These are phyloP conservation scores for Syngnathus acus DNA, from an alignment of 2,797 vertebrate species.

Conservation along the genomic window DNA sequence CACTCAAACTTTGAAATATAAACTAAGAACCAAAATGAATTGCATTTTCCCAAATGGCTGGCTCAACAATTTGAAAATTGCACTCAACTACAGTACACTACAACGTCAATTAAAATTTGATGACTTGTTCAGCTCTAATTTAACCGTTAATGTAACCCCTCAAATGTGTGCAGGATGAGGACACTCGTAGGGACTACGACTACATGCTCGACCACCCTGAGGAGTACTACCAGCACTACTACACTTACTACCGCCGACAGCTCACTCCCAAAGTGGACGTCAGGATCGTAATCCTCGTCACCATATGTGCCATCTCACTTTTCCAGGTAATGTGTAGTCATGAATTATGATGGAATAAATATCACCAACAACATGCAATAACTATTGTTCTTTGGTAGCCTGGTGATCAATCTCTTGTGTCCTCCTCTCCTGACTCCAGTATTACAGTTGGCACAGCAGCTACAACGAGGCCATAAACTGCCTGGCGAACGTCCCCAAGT, in stretches of 20 bases:
- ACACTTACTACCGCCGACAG: constrained; percentile 87
- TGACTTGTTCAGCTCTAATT: no score
- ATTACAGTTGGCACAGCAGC: constrained; percentile 97
- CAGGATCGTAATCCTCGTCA: constrained; percentile 85
- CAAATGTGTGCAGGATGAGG: constrained; percentile 79
- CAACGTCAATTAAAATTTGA: no score
- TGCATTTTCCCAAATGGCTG: no score
- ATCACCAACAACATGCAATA: no score
- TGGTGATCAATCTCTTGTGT: not conserved
- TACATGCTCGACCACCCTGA: constrained; percentile 97
- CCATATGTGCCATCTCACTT: constrained; percentile 85
- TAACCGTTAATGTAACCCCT: no score
- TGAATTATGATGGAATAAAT: no score
- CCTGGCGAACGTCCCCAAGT: constrained; percentile 89
- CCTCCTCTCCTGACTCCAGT: constrained; percentile 60
- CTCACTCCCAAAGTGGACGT: constrained; percentile 90
- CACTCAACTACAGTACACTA: no score
- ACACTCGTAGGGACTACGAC: constrained; percentile 88
- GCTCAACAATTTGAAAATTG: no score
- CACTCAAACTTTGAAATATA: not conserved
- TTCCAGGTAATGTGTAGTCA: constrained; percentile 77
- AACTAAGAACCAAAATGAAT: no score
- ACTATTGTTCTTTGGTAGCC: not conserved
- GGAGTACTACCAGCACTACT: constrained; percentile 94
- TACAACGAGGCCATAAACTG: constrained; percentile 95